Evolutionary conservation across 2,888 invertebrate species (phyloP).

Genomic region (Halictus quadricinctus): DNA sequence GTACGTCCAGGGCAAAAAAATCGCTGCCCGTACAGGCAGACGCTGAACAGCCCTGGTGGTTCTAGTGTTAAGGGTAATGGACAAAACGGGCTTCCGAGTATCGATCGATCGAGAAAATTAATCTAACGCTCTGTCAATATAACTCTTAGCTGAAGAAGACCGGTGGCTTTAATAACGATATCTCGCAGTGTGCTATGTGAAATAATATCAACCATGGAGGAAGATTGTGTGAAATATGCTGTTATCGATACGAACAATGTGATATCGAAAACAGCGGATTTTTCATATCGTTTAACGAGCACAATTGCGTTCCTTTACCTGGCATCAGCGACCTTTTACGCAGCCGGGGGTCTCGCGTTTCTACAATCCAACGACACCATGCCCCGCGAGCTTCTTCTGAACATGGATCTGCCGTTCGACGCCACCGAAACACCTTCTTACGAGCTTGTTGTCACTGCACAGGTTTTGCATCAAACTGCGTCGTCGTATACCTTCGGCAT

Average conservation of each 20-base stretch:
- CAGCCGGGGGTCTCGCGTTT: slow-evolving; percentile 11
- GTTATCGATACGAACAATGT: slow-evolving; percentile 14
- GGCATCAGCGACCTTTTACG: slow-evolving; percentile 28
- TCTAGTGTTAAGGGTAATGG: background rate
- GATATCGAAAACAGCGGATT: slow-evolving; percentile 23
- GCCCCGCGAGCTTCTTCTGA: slow-evolving; percentile 35
- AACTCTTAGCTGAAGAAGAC: background rate
- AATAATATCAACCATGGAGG: slow-evolving; percentile 41
- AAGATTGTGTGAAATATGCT: slow-evolving; percentile 46
- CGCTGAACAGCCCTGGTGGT: too few relatives aligned
- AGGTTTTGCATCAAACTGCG: slow-evolving; percentile 26
- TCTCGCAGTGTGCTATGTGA: slow-evolving; percentile 3
- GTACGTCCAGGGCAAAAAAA: too few relatives aligned
- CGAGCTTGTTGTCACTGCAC: slow-evolving; percentile 26
- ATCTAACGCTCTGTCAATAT: background rate
- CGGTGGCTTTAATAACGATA: slow-evolving; percentile 2
- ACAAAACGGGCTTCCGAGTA: background rate
- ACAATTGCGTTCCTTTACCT: slow-evolving; percentile 28
- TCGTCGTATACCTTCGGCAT: background rate
- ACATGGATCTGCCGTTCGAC: slow-evolving; percentile 55
- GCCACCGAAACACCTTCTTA: slow-evolving; percentile 39
- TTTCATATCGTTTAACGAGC: slow-evolving; percentile 46
- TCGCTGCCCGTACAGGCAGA: too few relatives aligned
- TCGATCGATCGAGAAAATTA: background rate
- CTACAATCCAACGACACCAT: background rate